Evolutionary conservation across 2,113 vertebrate genomes (phyloP), one percentile per base, ranked within the genome.

Genomic region (Sceloporus undulatus): DNA sequence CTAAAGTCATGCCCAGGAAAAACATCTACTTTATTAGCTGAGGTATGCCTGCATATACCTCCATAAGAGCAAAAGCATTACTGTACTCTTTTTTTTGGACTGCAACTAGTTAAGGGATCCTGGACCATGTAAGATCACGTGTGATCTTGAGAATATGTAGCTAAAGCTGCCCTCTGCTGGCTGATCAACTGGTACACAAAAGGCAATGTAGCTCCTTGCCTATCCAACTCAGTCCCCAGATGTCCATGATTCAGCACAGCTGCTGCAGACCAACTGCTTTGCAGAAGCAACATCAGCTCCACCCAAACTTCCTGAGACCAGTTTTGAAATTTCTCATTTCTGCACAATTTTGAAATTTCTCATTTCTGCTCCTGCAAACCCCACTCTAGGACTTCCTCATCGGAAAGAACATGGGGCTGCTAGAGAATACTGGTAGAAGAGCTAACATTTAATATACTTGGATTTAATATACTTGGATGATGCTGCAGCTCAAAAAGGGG

Each of bases 331-430:
- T 48, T 76, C 71, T 88, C 71, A 27, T 38, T 76, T 27, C 86
- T 82, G 71, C 54, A 48, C 48, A 34, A 34, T 34, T 34, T 34
- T 34, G 34, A 34, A 34, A 34, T 34, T 34, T 34, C 34, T 87
- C 71, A 25, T 34, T 76, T 27, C 86, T 82, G 71, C 70, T 52
- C 73, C 59, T 18, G 11, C 4, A 11, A 59, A 25, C 80, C 59
- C 80, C 79, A 66, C 59, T 79, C 79, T 66, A 54, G 56, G 71
- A 82, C 79, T 82, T 87, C 79, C 86, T 81, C 73, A 34, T 66
- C 54, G 38, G 19, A 76, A 65, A 82, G 86, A 11, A 18, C 10
- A 2, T 3, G 11, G 52, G 34, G n/a, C 29, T 18, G 8, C n/a
- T 71, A 73, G 14, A 29, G 68, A 54, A 34, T 52, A 19, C n/a